These are phyloP conservation scores for Oryzias javanicus DNA, from an alignment of 2,113 vertebrate species.

Conservation along the genomic window DNA sequence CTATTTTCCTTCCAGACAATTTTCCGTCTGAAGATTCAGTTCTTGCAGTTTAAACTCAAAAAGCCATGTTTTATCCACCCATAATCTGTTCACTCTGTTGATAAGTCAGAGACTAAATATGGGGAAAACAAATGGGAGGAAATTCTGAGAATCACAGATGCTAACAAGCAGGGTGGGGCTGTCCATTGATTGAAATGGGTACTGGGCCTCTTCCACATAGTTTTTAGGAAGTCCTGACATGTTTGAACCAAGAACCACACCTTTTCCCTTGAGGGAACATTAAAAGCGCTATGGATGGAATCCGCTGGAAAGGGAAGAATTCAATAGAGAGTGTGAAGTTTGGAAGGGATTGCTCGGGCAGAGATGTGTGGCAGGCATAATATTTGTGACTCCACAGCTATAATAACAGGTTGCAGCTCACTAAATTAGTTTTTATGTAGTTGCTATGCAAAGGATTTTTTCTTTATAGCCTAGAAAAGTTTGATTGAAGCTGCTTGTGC, in stretches of 20 bases:
- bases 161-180: constrained; percentile 13
- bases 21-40: too few species aligned
- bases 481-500: constrained; percentile 21
- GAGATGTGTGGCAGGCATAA: constrained; percentile 56
- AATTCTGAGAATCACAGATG: not conserved
- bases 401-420: constrained; percentile 41
- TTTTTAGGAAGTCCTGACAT: constrained; percentile 51
- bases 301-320: constrained; percentile 67
- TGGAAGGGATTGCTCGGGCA: constrained; percentile 37
- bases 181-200: constrained; percentile 10
- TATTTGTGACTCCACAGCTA: constrained; percentile 53
- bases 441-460: constrained; percentile 29
- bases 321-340: not conserved
- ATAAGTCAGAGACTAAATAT: not conserved
- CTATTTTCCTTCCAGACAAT: too few species aligned
- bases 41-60: too few species aligned
- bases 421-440: not conserved
- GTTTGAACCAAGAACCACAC: constrained; percentile 44
- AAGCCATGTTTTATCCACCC: too few species aligned
- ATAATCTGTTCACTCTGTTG: too few species aligned
- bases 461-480: constrained; percentile 28
- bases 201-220: constrained; percentile 18
- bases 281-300: constrained; percentile 39
- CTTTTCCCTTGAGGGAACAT: constrained; percentile 37
- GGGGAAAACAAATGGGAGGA: not conserved